phyloP scores from a whole-genome alignment of 2,113 vertebrate genomes.

The Saguinus midas region DNA sequence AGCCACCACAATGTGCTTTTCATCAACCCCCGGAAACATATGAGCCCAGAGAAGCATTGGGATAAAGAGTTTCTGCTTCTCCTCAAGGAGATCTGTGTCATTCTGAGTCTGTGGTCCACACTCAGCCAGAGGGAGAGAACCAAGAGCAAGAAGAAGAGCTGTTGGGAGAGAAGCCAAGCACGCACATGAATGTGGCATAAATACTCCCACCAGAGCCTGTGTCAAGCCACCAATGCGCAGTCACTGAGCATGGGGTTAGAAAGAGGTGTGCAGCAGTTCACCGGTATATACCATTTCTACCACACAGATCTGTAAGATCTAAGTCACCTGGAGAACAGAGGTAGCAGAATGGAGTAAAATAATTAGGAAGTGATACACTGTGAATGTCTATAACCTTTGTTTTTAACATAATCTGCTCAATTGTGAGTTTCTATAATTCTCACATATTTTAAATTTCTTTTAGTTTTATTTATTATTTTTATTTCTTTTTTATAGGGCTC shows the following conservation, averaged over 20 bases:
- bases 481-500: too few species aligned
- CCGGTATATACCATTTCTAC: background rate
- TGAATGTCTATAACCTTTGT: background rate
- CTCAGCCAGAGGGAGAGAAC: background rate
- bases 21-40: background rate
- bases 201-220: rapidly evolving
- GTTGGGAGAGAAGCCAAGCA: background rate
- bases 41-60: background rate
- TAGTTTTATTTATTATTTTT: too few species aligned
- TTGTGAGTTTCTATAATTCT: background rate
- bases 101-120: background rate
- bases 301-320: too few species aligned
- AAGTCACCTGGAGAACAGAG: background rate
- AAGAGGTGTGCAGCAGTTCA: background rate
- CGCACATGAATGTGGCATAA: rapidly evolving
- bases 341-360: background rate
- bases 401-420: background rate
- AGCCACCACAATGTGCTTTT: background rate
- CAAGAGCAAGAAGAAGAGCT: rapidly evolving
- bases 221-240: background rate
- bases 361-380: background rate
- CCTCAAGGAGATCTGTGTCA: background rate
- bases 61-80: background rate
- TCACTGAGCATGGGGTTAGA: background rate
- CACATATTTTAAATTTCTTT: too few species aligned